Base-by-base conservation (phyloP, 2,888 invertebrate genomes). In the Smittia aterrima region DNA sequence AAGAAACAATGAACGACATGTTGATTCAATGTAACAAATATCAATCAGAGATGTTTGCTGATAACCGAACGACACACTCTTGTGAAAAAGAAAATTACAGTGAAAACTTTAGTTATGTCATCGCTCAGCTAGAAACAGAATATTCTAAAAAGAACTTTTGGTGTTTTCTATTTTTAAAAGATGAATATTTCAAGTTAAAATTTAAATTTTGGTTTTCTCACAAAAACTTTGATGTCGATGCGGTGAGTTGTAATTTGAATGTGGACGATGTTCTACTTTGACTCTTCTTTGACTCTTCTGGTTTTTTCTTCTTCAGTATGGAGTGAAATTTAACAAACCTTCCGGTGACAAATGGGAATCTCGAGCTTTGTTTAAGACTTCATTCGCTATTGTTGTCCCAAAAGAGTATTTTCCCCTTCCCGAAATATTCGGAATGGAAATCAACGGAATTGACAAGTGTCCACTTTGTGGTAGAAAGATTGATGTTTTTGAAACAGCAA, bases 141-240 rank as follows among this genome's bases (percentile, higher is more conserved):
- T 47, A 68, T 47, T 68, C 68, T 16, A 41, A 41, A 16, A 4
- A 53, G 20, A 3, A 66, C n/a, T 66, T 27, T 32, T 32, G 27
- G 9, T 66, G 66, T 27, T n/a, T 27, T 4, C 24, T 66, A 18
- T 2, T 66, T 32, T 38, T 27, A 7, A 66, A 27, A n/a, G 7
- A 27, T 1, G 11, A 27, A 27, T n/a, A n/a, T 9, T 13, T 32
- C 32, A 68, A 47, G 38, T 13, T 53, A 13, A 68, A 47, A 25
- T 68, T 68, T 25, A 68, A 68, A 16, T n/a, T 68, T 47, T 47
- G 25, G 47, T 68, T 68, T 24, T 68, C 68, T 24, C 68, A 68
- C 18, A 24, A 41, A 22, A 68, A 68, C 6, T 68, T 25, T 24
- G 11, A 1, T 13, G 40, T 68, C 3, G 40, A 68, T 25, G 68